Evolutionary conservation across 1,140 invertebrate genomes (phyloP).

Genomic region (Stegodyphus mimosarum): DNA sequence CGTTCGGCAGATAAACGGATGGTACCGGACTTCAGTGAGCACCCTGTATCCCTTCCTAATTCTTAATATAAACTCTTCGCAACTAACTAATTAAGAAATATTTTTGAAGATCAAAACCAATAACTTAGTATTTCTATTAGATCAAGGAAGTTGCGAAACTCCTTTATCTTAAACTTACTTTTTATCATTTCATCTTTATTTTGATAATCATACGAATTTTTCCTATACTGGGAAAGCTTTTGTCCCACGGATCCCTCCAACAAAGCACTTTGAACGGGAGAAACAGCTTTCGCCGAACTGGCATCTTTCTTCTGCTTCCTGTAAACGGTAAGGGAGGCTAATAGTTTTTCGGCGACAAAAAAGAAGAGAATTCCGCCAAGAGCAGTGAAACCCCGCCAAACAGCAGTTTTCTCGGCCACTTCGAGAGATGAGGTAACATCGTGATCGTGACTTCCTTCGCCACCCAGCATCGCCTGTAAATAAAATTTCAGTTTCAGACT

Average conservation of each 20-base stretch:
- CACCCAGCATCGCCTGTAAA: constrained; percentile 47
- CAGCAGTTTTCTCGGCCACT: constrained; percentile 23
- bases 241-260: constrained; percentile 11
- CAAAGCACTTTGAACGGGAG: background rate
- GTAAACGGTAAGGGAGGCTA: constrained; percentile 64
- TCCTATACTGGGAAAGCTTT: constrained; percentile 50
- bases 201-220: constrained; percentile 8
- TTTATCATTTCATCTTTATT: constrained; percentile 39
- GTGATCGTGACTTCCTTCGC: constrained; percentile 29
- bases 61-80: too few relatives aligned
- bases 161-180: constrained; percentile 19
- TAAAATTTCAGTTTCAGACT: background rate
- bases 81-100: too few relatives aligned
- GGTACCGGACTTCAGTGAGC: too few relatives aligned
- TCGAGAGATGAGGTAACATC: constrained; percentile 8
- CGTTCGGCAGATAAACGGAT: too few relatives aligned
- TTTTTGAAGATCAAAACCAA: too few relatives aligned
- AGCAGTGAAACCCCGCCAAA: constrained; percentile 68
- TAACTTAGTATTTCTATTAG: too few relatives aligned
- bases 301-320: constrained; percentile 58
- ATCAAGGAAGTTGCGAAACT: too few relatives aligned
- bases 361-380: constrained; percentile 68
- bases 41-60: too few relatives aligned
- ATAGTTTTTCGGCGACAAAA: constrained; percentile 67
- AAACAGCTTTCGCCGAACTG: background rate